Evolutionary conservation across 2,888 invertebrate genomes (phyloP), one percentile per base, ranked within the genome.

Genomic region (Hyposoter dolosus): DNA sequence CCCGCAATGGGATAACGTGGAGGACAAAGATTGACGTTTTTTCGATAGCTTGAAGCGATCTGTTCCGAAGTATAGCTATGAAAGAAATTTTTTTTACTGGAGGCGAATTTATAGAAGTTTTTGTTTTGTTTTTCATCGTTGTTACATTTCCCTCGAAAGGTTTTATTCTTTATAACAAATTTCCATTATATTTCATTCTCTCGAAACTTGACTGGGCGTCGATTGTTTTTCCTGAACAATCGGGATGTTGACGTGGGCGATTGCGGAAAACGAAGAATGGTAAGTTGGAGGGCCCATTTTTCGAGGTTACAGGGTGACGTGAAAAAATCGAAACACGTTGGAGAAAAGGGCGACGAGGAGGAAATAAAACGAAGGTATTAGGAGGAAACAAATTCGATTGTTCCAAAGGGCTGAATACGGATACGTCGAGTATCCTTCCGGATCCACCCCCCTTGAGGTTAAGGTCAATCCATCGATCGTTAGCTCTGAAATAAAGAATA

Each of bases 341-440:
- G 9, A 69, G 53, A 45, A 43, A 45, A 10, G 23, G 23, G 47
- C 50, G 53, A 65, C 19, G 53, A 60, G 40, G 60, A 60, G 32
- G 56, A 68, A 43, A 65, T 17, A 45, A 47, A 68, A 68, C 71
- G 63, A 15, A 28, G 28, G 28, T 60, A 60, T 60, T 28, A 60
- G 60, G 65, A 66, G 53, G 71, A 85, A 85, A 76, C 79, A 80
- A 76, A 84, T 83, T 87, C 76, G 78, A 75, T 80, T 80, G 76
- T 63, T 84, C 45, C 72, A 45, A 50, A 76, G 43, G 76, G 45
- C 35, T 66, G 71, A 75, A 79, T 77, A 78, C 76, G 56, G 69
- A 84, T 84, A 82, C 69, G 76, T 65, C 53, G 56, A 78, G 84
- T 63, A 68, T 72, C 68, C 63, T 50, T 10, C 56, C 1, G 15